Percentiles rank a stretch among this genome's conserved stretches.
Conservation (phyloP, 2,113 vertebrate species). For the Donacobius atricapilla region DNA sequence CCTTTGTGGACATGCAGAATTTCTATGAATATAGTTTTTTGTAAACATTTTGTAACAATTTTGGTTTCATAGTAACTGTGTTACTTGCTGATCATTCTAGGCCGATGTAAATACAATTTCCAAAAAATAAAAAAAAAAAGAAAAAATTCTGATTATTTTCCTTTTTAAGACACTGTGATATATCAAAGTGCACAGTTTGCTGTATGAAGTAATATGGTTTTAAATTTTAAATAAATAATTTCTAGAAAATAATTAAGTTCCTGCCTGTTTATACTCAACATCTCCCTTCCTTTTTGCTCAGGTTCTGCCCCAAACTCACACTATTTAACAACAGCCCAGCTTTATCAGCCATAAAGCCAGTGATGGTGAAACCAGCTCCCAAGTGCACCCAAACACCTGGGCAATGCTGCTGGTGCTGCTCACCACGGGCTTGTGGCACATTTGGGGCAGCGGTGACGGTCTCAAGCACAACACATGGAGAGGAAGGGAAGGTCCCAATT, state of each 20-base stretch:
- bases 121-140: constrained; percentile 57
- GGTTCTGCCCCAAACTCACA: background rate
- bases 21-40: constrained; percentile 99
- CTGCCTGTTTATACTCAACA: background rate
- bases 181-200: constrained; percentile 99
- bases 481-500: rapidly evolving
- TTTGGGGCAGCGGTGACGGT: rapidly evolving
- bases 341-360: background rate
- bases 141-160: constrained; percentile 88
- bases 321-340: background rate
- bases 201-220: constrained; percentile 97
- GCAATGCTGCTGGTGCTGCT: background rate
- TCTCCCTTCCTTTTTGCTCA: background rate
- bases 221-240: constrained; percentile 98
- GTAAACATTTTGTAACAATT: constrained; percentile 97
- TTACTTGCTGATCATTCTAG: constrained; percentile 89
- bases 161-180: constrained; percentile 99
- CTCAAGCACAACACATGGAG: rapidly evolving
- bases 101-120: constrained; percentile 83
- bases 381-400: rapidly evolving
- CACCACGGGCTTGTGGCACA: rapidly evolving
- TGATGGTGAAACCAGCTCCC: background rate
- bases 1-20: constrained; percentile 94
- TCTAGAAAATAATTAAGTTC: constrained; percentile 66
- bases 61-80: constrained; percentile 96